Percentiles rank a stretch among this genome's conserved stretches.
These are phyloP conservation scores for Strigops habroptila DNA, from an alignment of 2,113 vertebrate species.

Conservation along the genomic window DNA sequence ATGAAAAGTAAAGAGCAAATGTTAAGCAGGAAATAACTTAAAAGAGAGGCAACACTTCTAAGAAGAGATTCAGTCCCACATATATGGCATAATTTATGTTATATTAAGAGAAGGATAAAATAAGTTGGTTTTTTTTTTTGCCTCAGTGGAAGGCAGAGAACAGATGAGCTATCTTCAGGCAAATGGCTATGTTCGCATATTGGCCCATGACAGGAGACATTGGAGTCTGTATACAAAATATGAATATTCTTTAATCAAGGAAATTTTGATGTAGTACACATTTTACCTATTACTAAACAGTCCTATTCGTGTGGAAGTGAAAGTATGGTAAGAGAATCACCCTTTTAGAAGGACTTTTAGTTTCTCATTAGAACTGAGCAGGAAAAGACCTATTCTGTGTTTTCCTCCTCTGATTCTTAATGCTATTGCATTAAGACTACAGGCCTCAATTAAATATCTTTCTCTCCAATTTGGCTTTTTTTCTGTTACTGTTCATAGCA, in stretches of 20 bases:
- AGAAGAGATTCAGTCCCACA: not conserved
- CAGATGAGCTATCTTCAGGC: not conserved
- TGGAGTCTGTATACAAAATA: not conserved
- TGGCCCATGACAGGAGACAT: not conserved
- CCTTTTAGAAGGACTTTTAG: not conserved
- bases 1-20: not conserved
- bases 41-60: not conserved
- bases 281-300: not conserved
- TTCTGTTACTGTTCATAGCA: not conserved
- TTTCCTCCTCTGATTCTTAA: not conserved
- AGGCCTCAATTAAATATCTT: not conserved
- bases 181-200: not conserved
- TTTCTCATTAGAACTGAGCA: not conserved
- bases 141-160: not conserved
- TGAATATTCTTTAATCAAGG: not conserved
- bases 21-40: not conserved
- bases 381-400: not conserved
- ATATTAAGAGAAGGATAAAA: not conserved
- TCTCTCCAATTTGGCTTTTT: not conserved
- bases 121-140: not conserved
- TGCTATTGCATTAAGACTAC: not conserved
- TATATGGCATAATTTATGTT: not conserved
- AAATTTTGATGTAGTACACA: not conserved
- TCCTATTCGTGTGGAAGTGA: not conserved
- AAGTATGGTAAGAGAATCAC: not conserved